These are phyloP conservation scores for Ploceus nigricollis DNA, from an alignment of 2,113 vertebrate species.

Conservation along the genomic window DNA sequence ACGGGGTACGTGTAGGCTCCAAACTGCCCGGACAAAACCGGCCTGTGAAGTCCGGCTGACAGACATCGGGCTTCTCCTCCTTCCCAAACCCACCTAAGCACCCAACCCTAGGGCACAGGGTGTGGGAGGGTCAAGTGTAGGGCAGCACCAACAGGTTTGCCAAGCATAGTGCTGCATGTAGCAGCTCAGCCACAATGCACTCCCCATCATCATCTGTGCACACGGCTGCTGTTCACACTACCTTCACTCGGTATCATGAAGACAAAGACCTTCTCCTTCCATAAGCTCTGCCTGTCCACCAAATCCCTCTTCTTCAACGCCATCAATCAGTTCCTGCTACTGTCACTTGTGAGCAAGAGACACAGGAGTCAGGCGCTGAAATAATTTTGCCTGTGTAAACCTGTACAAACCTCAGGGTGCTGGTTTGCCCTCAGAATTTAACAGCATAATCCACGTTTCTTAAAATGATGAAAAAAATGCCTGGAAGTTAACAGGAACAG, in stretches of 20 bases:
- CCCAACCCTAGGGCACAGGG: background rate
- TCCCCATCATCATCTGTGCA: background rate
- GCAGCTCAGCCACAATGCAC: background rate
- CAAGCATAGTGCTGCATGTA: background rate
- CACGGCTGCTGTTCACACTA: background rate
- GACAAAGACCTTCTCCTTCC: background rate
- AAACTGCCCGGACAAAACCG: background rate
- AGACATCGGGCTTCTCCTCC: background rate
- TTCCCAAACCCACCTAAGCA: background rate
- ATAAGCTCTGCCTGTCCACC: background rate
- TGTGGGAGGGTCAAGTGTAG: background rate
- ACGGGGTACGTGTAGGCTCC: fast-evolving
- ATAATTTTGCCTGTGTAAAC: background rate
- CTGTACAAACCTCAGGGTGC: background rate
- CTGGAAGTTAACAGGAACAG: background rate
- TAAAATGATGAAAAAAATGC: background rate
- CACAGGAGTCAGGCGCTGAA: background rate
- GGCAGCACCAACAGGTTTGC: background rate
- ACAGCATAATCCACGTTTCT: background rate
- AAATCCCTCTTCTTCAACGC: background rate
- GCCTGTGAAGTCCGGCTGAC: background rate
- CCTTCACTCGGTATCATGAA: background rate
- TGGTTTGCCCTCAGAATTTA: background rate
- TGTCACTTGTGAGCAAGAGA: background rate
- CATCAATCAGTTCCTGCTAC: background rate